Evolutionary conservation across 2,888 invertebrate species (phyloP).

Genomic region (Parascotia fuliginaria): DNA sequence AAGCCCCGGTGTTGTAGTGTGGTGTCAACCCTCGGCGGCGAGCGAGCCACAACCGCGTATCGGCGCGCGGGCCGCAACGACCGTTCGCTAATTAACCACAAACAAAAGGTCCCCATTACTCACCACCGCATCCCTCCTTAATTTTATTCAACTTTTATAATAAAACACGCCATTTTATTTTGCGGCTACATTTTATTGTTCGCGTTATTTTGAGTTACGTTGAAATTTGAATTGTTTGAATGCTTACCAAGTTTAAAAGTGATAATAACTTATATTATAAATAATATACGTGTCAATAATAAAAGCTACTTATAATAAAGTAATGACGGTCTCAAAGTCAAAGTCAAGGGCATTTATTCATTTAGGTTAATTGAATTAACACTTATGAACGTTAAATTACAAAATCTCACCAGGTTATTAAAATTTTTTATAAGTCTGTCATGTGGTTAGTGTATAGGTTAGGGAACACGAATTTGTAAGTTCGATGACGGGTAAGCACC

Average conservation of each 20-base stretch:
- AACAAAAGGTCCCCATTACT: slow-evolving; percentile 53
- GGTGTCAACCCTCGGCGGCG: slow-evolving; percentile 19
- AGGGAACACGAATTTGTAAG: no score
- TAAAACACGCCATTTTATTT: slow-evolving; percentile 42
- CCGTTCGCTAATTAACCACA: slow-evolving; percentile 53
- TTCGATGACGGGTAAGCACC: no score
- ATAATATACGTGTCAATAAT: no score
- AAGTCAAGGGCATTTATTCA: no score
- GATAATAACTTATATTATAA: background rate
- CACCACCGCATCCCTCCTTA: slow-evolving; percentile 42
- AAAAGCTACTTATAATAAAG: no score
- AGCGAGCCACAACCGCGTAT: slow-evolving; percentile 19
- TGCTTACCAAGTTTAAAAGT: slow-evolving; percentile 1
- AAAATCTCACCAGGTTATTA: no score
- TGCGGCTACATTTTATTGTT: slow-evolving; percentile 37
- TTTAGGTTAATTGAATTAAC: no score
- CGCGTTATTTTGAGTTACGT: slow-evolving; percentile 25
- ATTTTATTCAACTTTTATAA: slow-evolving; percentile 46
- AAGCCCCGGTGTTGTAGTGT: slow-evolving; percentile 12
- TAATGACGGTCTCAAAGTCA: no score
- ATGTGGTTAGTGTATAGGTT: no score
- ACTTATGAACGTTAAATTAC: no score
- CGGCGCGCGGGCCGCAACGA: slow-evolving; percentile 27
- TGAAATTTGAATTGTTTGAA: slow-evolving; percentile 35
- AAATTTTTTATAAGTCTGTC: no score